phyloP scores from a whole-genome alignment of 2,113 vertebrate species.

The Pollimyrus isidori region DNA sequence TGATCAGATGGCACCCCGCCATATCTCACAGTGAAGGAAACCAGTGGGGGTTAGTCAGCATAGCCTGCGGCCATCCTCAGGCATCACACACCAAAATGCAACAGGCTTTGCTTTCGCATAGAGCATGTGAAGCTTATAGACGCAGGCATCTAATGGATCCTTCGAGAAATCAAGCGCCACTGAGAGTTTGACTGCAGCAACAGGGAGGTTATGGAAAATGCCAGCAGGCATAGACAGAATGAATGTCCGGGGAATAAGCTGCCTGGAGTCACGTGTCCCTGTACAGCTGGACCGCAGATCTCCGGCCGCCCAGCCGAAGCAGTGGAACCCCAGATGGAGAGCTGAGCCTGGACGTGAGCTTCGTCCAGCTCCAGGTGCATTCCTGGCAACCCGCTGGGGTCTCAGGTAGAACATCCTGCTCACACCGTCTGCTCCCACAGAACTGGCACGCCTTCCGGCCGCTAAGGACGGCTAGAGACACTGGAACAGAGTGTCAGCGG shows the following conservation, averaged over 20 bases:
- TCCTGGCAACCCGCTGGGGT: neutral
- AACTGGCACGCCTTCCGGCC: neutral
- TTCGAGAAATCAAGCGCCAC: neutral
- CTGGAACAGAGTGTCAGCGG: neutral
- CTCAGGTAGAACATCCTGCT: neutral
- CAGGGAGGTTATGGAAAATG: neutral
- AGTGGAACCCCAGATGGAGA: neutral
- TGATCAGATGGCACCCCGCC: neutral
- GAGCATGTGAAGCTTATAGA: neutral
- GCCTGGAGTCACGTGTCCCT: neutral
- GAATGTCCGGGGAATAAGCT: neutral
- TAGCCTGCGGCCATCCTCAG: neutral
- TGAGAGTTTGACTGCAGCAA: neutral
- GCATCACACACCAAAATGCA: neutral
- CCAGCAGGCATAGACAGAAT: neutral
- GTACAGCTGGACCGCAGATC: neutral
- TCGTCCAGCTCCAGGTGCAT: neutral
- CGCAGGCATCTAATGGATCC: neutral
- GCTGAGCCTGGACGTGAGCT: neutral
- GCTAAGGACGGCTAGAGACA: neutral
- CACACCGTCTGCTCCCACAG: neutral
- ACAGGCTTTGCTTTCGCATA: neutral
- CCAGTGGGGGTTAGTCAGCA: neutral
- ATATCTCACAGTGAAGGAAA: neutral
- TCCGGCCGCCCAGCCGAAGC: neutral